phyloP scores from a whole-genome alignment of 2,797 vertebrate species.

The Morelia viridis region DNA sequence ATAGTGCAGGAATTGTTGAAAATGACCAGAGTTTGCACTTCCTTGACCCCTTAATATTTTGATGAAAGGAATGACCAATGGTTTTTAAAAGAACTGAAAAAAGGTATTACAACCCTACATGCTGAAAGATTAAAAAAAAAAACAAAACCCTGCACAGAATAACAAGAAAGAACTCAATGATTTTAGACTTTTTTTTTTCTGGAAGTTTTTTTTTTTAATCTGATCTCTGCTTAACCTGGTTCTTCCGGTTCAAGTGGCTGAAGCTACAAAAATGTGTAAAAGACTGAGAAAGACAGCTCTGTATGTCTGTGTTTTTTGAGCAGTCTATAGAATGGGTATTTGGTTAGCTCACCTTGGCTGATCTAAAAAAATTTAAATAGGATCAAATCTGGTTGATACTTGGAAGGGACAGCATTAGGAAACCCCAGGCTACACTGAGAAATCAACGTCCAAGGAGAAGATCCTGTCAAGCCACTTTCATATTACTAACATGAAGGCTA shows the following conservation, averaged over 20 bases:
- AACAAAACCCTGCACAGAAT: not conserved
- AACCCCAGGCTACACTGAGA: too few relatives aligned
- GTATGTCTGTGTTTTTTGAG: not conserved
- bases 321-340: not conserved
- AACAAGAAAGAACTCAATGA: not conserved
- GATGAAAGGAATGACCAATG: not conserved
- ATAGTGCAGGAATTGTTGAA: slow-evolving; percentile 4
- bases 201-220: not conserved
- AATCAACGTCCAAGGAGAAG: too few relatives aligned
- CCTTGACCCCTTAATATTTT: accelerated
- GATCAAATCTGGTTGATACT: too few relatives aligned
- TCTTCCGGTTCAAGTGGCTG: not conserved
- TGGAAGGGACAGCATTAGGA: too few relatives aligned
- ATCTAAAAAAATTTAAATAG: too few relatives aligned
- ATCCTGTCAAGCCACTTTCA: too few relatives aligned
- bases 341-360: too few relatives aligned
- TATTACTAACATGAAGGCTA: too few relatives aligned
- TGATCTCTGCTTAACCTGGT: not conserved
- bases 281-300: not conserved
- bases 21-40: not conserved
- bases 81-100: slow-evolving; percentile 6
- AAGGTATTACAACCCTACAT: not conserved
- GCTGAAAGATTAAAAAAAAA: not conserved
- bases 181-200: not conserved
- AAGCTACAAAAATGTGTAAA: slow-evolving; percentile 3